These are phyloP conservation scores for Etheostoma perlongum DNA, from an alignment of 2,797 vertebrate genomes.

Conservation along the genomic window DNA sequence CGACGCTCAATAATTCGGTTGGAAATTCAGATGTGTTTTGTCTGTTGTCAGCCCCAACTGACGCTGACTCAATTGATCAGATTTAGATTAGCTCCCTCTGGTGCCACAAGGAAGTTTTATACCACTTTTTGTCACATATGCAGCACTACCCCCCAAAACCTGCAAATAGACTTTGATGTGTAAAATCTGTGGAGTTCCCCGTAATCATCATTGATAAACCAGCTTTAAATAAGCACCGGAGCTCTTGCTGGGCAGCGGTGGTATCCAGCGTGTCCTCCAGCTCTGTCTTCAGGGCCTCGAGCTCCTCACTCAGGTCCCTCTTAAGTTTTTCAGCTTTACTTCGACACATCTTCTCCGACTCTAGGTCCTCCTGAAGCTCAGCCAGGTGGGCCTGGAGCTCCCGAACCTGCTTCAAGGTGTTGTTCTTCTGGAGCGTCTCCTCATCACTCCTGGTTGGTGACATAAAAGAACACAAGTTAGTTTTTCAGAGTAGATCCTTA, in stretches of 20 bases:
- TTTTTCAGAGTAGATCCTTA: not conserved
- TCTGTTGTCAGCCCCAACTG: too few species aligned
- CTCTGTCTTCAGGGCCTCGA: constrained; percentile 97
- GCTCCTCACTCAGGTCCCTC: constrained; percentile 95
- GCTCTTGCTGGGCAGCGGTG: constrained; percentile 96
- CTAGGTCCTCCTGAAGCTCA: constrained; percentile 96
- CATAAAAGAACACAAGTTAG: not conserved
- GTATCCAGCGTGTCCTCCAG: constrained; percentile 98
- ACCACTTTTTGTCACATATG: not conserved
- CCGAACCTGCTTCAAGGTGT: constrained; percentile 92
- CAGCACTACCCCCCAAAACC: not conserved
- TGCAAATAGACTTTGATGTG: not conserved
- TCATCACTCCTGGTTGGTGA: constrained; percentile 89
- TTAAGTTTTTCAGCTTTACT: constrained; percentile 98
- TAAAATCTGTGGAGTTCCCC: not conserved
- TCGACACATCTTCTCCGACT: constrained; percentile 92
- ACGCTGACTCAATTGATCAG: too few species aligned
- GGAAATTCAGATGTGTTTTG: too few species aligned
- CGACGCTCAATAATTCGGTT: too few species aligned
- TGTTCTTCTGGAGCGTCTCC: constrained; percentile 93
- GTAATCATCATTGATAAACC: not conserved
- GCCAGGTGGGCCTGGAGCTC: constrained; percentile 96
- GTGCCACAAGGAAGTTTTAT: not conserved
- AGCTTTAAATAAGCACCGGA: constrained; percentile 85
- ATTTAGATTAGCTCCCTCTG: not conserved